phyloP scores from a whole-genome alignment of 1,140 invertebrate species.

The Drosophila quadrilineata region DNA sequence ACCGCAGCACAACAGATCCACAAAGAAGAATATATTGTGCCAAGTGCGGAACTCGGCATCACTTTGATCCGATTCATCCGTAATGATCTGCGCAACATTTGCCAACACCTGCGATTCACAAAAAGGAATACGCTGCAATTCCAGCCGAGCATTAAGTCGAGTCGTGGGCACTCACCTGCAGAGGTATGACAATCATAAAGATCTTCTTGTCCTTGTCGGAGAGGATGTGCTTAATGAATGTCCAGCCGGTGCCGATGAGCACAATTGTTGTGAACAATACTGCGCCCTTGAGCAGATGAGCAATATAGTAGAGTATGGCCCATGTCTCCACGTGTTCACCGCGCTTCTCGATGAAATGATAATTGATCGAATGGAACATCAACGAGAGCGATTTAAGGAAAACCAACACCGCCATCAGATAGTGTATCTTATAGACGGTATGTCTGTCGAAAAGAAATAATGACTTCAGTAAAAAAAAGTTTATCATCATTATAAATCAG shows the following conservation, averaged over 20 bases:
- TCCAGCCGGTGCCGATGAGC: conserved; percentile 98
- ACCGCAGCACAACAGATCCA: conserved; percentile 98
- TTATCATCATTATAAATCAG: neutral
- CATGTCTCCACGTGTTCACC: conserved; percentile 97
- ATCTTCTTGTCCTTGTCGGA: conserved; percentile 98
- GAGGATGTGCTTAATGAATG: conserved; percentile 98
- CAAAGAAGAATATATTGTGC: conserved; percentile 95
- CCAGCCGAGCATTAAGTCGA: no score
- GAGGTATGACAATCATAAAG: conserved; percentile 98
- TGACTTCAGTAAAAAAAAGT: neutral
- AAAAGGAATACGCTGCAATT: no score
- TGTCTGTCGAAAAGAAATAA: conserved; percentile 82
- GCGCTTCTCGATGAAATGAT: conserved; percentile 96
- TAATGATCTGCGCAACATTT: conserved; percentile 98
- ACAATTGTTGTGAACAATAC: conserved; percentile 98
- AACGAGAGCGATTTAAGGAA: conserved; percentile 96
- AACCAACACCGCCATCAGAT: conserved; percentile 97
- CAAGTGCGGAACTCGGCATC: conserved; percentile 94
- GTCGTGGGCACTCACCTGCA: conserved; percentile 90
- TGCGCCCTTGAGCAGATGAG: conserved; percentile 96
- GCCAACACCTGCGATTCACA: conserved; percentile 97
- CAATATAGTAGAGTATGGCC: conserved; percentile 98
- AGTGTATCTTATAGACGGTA: conserved; percentile 97
- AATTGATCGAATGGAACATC: conserved; percentile 98
- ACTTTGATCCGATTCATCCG: conserved; percentile 98